Evolutionary conservation across 2,113 vertebrate species (phyloP).

Genomic region (Blennius ocellaris): DNA sequence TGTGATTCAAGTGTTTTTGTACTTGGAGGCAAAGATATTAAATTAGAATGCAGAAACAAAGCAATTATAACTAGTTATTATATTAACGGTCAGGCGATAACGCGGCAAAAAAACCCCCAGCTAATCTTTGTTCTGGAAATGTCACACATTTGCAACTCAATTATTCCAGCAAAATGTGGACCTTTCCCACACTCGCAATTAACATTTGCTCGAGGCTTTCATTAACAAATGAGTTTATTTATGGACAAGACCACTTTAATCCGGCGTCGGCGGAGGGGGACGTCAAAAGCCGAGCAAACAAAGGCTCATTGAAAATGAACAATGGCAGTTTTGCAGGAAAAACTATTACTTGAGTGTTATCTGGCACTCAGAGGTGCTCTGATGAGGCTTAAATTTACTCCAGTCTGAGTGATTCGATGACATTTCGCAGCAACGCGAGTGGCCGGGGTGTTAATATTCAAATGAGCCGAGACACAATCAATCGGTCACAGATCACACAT

Average conservation of each 20-base stretch:
- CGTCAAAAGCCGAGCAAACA: not conserved
- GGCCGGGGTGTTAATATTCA: conserved; percentile 62
- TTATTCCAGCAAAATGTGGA: not conserved
- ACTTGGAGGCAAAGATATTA: not conserved
- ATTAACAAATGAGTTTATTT: not conserved
- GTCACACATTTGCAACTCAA: not conserved
- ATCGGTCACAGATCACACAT: conserved; percentile 68
- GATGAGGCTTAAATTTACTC: conserved; percentile 19
- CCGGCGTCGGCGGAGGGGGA: not conserved
- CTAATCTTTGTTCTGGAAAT: not conserved
- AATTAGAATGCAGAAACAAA: not conserved
- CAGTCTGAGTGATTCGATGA: conserved; percentile 37
- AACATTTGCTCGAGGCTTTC: not conserved
- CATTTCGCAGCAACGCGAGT: conserved; percentile 43
- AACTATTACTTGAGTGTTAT: not conserved
- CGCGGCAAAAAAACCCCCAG: not conserved
- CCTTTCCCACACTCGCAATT: not conserved
- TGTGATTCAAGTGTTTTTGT: not conserved
- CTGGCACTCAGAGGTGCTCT: not conserved
- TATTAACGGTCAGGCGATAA: not conserved
- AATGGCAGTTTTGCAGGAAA: not conserved
- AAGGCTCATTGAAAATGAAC: not conserved
- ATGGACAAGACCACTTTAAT: not conserved
- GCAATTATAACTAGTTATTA: not conserved
- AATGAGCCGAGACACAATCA: conserved; percentile 60